Base-by-base conservation (phyloP, 2,888 invertebrate species). In the Polia nebulosa region DNA sequence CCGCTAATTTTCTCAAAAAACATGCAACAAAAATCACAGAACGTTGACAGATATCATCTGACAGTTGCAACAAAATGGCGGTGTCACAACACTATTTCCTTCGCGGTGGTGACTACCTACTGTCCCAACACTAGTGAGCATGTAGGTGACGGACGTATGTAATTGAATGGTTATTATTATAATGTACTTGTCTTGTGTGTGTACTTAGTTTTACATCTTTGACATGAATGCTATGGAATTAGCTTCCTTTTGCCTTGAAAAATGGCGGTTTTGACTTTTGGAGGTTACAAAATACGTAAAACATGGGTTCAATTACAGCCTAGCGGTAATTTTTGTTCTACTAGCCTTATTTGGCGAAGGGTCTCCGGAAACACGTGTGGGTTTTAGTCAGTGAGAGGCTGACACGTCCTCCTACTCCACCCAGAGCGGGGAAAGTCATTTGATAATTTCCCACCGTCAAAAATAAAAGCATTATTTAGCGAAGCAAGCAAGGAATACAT, bases 131-230 rank as follows among this genome's bases (percentile, higher is more conserved):
- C 80, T 79, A 76, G 71, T 90, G 88, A 78, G 76, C 90, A 92
- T 88, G 85, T 92, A 77, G 92, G 93, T 93, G 90, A 89, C 86
- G 92, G 92, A 90, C 92, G 17, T 61, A 65, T 58, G 72, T 78
- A 81, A 81, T 83, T 83, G 79, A 76, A 81, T 71, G 72, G 59
- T 64, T 39, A 69, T 64, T 39, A 69, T 72, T 72, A 72, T 53
- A 45, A 44, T 73, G 52, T 68, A 57, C 49, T 34, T 59, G 47
- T 61, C 34, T 55, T 63, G 20, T 57, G 52, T 55, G 5, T 56
- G 39, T 66, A 63, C 52, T 59, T 62, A 9, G 64, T 61, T 67
- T 58, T 59, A 71, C 53, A 11, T 15, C 27, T 66, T 64, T 62
- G 25, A 49, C 52, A 60, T 45, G 17, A 25, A 51, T 61, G 47